Evolutionary conservation across 92 coral and sea anemone genomes (phyloP), one percentile per base, ranked within the genome.

Genomic region (Nematostella vectensis): DNA sequence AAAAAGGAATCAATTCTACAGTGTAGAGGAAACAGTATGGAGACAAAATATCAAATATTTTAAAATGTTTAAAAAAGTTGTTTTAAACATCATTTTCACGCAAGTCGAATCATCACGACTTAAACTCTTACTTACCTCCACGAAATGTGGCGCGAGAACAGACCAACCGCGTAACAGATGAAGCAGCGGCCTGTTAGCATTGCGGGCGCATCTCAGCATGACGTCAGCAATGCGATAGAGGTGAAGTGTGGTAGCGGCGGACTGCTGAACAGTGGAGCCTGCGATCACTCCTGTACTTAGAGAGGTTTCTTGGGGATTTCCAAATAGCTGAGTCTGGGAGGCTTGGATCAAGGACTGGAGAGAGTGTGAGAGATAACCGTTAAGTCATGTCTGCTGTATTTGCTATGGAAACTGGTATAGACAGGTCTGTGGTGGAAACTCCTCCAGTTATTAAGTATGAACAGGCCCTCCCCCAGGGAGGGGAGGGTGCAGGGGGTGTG

Each of bases 161-260:
- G 88, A 71, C 99, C 99, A 93, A 45, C 96, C 93, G 57, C 87
- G 91, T 88, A 79, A 86, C 17, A 93, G 75, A 67, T 93, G 99
- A 25, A 93, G 78, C 65, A 93, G 70, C 19, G 99, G 99, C 68
- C 99, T 80, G 59, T 78, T 78, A 24, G 88, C 80, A 71, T 93
- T 88, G 78, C 99, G 87, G 68, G 96, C 87, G 80, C 99, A 76
- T 50, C 99, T 71, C 50, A 93, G 62, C 83, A 93, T 74, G 68
- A 93, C 95, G 74, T 87, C 99, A 25, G 95, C 94, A 60, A 93
- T 80, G 39, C 99, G 82, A 64, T 88, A 93, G 53, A 93, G 54
- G 68, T 93, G 96, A 27, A 93, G 79, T 20, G 88, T 83, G 12
- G 84, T 65, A 47, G 65, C 58, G 62, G 72, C 67, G 22, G 96